Percentiles rank a stretch among this genome's conserved stretches.
Conservation (phyloP, 2,113 vertebrate species). For the Hypocryptadius cinnamomeus region DNA sequence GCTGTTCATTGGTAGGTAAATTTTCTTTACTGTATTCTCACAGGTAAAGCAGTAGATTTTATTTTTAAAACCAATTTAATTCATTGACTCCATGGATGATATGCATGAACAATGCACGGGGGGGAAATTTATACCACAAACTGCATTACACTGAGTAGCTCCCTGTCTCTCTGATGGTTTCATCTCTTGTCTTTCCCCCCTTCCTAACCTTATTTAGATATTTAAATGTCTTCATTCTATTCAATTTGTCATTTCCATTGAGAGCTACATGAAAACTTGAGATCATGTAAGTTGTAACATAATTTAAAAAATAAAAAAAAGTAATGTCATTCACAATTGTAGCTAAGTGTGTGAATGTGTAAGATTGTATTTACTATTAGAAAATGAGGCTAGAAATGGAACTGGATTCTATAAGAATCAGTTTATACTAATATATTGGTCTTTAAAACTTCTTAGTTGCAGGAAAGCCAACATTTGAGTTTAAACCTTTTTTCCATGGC, state of each 20-base stretch:
- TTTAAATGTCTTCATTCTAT: neutral
- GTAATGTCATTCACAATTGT: neutral
- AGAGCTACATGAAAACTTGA: neutral
- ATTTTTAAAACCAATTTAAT: neutral
- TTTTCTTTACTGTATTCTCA: slow-evolving; percentile 56
- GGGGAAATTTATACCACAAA: neutral
- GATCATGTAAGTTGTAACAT: neutral
- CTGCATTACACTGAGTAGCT: neutral
- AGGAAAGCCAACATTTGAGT: neutral
- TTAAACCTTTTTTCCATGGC: neutral
- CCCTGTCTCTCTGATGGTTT: neutral
- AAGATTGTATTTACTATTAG: neutral
- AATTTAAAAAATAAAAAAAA: neutral
- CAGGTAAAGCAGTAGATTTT: slow-evolving; percentile 24
- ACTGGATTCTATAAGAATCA: neutral
- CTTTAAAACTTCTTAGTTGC: neutral
- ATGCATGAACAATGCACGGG: neutral
- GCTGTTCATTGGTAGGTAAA: slow-evolving; percentile 53
- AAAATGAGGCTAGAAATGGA: neutral
- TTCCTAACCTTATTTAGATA: neutral
- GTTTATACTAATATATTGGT: neutral
- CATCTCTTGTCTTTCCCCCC: neutral
- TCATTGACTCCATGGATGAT: neutral
- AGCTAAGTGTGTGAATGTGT: neutral
- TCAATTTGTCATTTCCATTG: neutral